Evolutionary conservation across 1,140 invertebrate genomes (phyloP).

Genomic region (Ips nitidus): DNA sequence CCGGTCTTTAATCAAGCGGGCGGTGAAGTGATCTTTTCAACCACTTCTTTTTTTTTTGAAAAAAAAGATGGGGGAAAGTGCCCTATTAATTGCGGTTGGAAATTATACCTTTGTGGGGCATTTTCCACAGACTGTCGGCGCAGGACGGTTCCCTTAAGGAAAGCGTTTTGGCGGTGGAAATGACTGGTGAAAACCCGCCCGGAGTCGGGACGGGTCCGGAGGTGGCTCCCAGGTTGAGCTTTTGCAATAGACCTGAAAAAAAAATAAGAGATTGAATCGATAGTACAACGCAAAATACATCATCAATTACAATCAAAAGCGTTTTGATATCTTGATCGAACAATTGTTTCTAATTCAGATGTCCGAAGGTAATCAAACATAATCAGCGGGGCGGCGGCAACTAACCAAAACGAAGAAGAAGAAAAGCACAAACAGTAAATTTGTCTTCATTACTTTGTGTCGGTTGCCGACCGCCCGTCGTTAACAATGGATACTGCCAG

Average conservation of each 20-base stretch:
- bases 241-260: conserved; percentile 38
- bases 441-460: conserved; percentile 43
- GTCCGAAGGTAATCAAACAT: conserved; percentile 39
- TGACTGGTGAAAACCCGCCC: conserved; percentile 53
- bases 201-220: conserved; percentile 53
- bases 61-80: not conserved
- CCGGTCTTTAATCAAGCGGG: too few relatives aligned
- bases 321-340: conserved; percentile 34
- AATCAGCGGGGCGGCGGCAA: conserved; percentile 34
- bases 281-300: not conserved
- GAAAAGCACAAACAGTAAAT: conserved; percentile 36
- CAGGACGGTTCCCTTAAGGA: conserved; percentile 61
- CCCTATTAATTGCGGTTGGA: too few relatives aligned
- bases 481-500: conserved; percentile 40
- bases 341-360: conserved; percentile 41
- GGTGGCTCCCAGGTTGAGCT: conserved; percentile 52
- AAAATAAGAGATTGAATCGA: not conserved
- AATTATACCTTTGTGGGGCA: conserved; percentile 66
- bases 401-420: conserved; percentile 26
- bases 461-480: conserved; percentile 43
- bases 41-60: too few relatives aligned
- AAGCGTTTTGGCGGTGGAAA: conserved; percentile 57
- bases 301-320: conserved; percentile 32
- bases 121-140: conserved; percentile 68
- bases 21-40: too few relatives aligned